Evolutionary conservation across 1,140 invertebrate genomes (phyloP).

Genomic region (Drosophila obscura): DNA sequence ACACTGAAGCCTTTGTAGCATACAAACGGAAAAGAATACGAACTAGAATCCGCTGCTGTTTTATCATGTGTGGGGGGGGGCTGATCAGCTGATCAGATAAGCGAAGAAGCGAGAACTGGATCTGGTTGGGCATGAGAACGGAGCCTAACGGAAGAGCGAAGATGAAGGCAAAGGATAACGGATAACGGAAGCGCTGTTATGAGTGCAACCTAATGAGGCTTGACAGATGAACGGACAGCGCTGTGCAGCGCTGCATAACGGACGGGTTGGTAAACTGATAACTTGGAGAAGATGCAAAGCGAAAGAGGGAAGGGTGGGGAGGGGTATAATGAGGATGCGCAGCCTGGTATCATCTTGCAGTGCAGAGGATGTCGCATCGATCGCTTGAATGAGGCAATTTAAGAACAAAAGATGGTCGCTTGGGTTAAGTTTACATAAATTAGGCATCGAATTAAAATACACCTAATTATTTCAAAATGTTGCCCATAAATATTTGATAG

Average conservation of each 20-base stretch:
- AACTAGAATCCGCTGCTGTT: not conserved
- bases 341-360: conserved; percentile 31
- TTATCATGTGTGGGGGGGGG: not conserved
- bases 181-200: conserved; percentile 38
- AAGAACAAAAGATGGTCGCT: too few relatives aligned
- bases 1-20: conserved; percentile 44
- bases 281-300: not conserved
- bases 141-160: conserved; percentile 43
- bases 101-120: conserved; percentile 6
- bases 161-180: conserved; percentile 43
- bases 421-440: too few relatives aligned
- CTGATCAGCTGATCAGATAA: conserved; percentile 2
- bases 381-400: too few relatives aligned
- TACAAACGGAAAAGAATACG: conserved; percentile 13
- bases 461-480: too few relatives aligned
- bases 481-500: too few relatives aligned
- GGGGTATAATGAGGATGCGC: not conserved
- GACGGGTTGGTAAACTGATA: conserved; percentile 3
- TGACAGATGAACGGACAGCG: conserved; percentile 37
- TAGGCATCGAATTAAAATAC: too few relatives aligned
- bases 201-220: conserved; percentile 49
- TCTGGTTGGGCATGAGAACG: not conserved
- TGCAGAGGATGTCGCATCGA: conserved; percentile 23
- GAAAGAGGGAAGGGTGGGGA: not conserved
- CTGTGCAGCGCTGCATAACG: not conserved